Evolutionary conservation across 2,888 invertebrate species (phyloP), one percentile per base, ranked within the genome.

Genomic region (Eubasilissa splendida): DNA sequence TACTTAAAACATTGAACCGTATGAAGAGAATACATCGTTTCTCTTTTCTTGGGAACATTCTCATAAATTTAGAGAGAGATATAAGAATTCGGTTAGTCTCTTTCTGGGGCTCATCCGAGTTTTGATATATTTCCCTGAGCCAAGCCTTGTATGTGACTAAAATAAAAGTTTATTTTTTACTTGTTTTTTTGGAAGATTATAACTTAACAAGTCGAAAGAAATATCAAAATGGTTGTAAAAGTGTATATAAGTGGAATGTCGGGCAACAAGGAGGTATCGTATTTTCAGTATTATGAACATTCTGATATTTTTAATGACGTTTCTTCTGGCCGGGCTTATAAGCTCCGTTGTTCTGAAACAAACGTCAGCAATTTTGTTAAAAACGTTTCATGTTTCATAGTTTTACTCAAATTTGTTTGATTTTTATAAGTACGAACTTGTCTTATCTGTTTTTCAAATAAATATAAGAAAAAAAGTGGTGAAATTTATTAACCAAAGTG

Each of bases 181-280:
- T 79, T 79, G 76, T 76, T 79, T 82, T 42, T 80, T 79, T 79
- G 78, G 54, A 77, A 76, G 80, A 76, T 76, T 68, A 58, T 52
- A 56, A 68, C 66, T 82, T 59, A 65, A 63, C 76, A 42, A 79
- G 71, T 60, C 66, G 59, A 33, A 70, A 73, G 63, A 79, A 76
- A 74, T 54, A 70, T 60, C 53, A 82, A 79, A 88, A 97, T 97
- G 97, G 96, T 95, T 89, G 94, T 97, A 87, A 97, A 96, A 93
- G 93, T 97, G 85, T 97, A 96, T 90, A 92, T 97, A 87, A 96
- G 96, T 89, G 96, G 96, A 87, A 96, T 96, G 91, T 97, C 96
- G 87, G 97, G 96, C 87, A 97, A 96, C 89, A 96, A 97, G 91
- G 97, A 97, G 95, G 97, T 96, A 91, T 93, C 90, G 88, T 87